Evolutionary conservation across 2,113 vertebrate genomes (phyloP), one percentile per base, ranked within the genome.

Genomic region (Mormyrus lacerda): DNA sequence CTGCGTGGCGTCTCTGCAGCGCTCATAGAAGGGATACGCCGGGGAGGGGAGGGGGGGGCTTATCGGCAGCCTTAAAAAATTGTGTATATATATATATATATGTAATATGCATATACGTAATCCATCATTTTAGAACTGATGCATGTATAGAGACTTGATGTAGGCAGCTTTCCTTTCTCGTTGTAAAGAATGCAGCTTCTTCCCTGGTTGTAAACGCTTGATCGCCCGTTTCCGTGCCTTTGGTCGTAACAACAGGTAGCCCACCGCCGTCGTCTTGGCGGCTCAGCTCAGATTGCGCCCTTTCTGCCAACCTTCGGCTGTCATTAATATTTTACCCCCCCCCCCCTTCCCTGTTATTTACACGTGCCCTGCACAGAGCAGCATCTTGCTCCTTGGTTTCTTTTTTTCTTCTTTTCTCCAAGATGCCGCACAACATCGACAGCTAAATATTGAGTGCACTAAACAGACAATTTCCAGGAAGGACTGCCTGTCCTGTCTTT

Each of bases 281-380:
- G 47, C 69, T 79, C 55, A 24, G 69, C 44, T 88, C 47, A 27
- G 69, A n/a, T 69, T 27, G 79, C 82, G 42, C 50, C 19, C 3
- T 82, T 17, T 17, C n/a, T 48, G 65, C n/a, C 42, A 48, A 27
- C 65, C 61, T 76, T 79, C 47, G 39, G 61, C 24, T 48, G 8
- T 79, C 42, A 88, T 79, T 35, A 79, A 88, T 82, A 50, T 79
- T 87, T 91, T 82, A 13, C 58, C 48, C 47, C 84, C 69, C 21
- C 58, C 48, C 47, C 84, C 69, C 21, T 90, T 21, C 19, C 35
- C 73, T 89, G 19, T 2, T 91, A 13, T 88, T 90, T 39, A 91
- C 61, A 76, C 73, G 39, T 82, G 35, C 47, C 84, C 47, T 5
- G 79, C 73, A 88, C 79, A 58, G 11, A 89, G 88, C 91, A 88